phyloP scores from a whole-genome alignment of 2,113 vertebrate genomes.

The Elephas maximus region DNA sequence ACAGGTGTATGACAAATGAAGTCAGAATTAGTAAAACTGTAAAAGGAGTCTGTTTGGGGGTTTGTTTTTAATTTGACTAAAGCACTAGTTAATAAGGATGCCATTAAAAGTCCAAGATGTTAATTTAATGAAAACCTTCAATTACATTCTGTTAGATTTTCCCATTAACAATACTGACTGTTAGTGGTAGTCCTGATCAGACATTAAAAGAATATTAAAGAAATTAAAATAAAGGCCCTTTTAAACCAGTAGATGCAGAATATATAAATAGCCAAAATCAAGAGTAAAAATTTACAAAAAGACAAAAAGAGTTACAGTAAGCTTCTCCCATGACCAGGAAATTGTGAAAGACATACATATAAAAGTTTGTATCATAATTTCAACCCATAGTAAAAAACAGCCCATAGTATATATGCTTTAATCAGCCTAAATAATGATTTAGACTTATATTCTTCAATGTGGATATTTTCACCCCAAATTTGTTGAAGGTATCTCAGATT shows the following conservation, averaged over 20 bases:
- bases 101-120: constrained; percentile 58
- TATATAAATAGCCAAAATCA: background rate
- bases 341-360: background rate
- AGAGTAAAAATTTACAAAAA: background rate
- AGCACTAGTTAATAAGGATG: constrained; percentile 53
- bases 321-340: background rate
- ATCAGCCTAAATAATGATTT: background rate
- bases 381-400: too few species aligned
- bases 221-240: constrained; percentile 66
- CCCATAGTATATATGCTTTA: background rate
- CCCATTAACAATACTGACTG: constrained; percentile 72
- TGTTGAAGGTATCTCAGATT: background rate
- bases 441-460: background rate
- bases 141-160: constrained; percentile 78
- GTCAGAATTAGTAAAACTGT: background rate
- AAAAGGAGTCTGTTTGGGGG: background rate
- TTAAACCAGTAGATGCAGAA: background rate
- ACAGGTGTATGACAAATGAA: constrained; percentile 50
- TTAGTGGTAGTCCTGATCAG: constrained; percentile 73
- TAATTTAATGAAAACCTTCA: constrained; percentile 72
- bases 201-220: constrained; percentile 73
- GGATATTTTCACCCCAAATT: background rate
- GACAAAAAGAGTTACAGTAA: background rate
- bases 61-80: constrained; percentile 49
- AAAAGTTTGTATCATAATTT: background rate